phyloP scores from a whole-genome alignment of 2,113 vertebrate species.

The Colius striatus region DNA sequence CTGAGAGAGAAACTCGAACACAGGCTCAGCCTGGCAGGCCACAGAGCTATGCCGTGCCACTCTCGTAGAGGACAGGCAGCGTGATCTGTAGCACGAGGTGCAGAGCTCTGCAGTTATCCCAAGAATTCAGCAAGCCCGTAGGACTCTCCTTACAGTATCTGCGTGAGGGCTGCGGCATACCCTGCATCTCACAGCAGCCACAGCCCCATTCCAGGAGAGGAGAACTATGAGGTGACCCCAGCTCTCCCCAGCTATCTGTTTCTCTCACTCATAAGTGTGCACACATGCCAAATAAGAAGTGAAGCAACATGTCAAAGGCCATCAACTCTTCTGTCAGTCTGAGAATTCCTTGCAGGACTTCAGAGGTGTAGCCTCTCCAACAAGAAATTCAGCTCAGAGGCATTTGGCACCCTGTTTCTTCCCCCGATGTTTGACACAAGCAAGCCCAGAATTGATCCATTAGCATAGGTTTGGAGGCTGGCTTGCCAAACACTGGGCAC shows the following conservation, averaged over 20 bases:
- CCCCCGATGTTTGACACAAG: neutral
- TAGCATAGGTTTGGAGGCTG: neutral
- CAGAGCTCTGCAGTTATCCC: conserved; percentile 23
- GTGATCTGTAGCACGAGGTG: conserved; percentile 44
- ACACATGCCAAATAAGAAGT: neutral
- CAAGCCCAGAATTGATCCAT: neutral
- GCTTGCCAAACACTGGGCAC: neutral
- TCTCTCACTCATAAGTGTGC: neutral
- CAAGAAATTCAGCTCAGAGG: neutral
- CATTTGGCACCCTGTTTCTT: neutral
- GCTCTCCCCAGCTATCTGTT: conserved; percentile 5
- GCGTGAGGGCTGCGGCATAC: neutral
- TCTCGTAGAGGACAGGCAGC: neutral
- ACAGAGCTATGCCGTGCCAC: neutral
- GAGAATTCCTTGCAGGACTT: conserved; percentile 17
- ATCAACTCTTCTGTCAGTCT: conserved; percentile 14
- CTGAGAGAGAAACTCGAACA: neutral
- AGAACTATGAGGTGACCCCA: neutral
- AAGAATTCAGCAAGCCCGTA: neutral
- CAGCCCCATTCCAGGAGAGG: neutral
- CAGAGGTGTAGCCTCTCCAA: neutral
- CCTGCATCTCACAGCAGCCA: neutral
- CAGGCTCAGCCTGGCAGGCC: neutral
- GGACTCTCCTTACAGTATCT: conserved; percentile 44
- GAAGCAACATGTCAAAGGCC: neutral